Evolutionary conservation across 2,888 invertebrate species (phyloP).

Genomic region (Plebejus melissa): DNA sequence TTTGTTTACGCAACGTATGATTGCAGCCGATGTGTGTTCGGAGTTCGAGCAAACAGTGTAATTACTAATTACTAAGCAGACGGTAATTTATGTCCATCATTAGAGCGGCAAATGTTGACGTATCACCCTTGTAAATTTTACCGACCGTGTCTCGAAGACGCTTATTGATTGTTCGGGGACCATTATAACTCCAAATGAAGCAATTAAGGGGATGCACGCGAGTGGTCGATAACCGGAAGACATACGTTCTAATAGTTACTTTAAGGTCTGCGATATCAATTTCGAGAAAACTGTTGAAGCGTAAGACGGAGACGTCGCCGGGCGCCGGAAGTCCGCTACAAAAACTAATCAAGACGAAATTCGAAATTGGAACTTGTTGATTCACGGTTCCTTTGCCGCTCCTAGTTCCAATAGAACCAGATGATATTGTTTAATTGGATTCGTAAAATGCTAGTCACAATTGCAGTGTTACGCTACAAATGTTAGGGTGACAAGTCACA

Average conservation of each 20-base stretch:
- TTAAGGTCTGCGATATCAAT: constrained; percentile 75
- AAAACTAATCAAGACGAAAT: constrained; percentile 68
- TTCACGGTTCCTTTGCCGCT: constrained; percentile 56
- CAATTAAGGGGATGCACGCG: constrained; percentile 71
- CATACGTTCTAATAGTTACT: constrained; percentile 71
- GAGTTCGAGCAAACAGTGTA: constrained; percentile 48
- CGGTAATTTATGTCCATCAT: constrained; percentile 44
- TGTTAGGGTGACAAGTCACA: constrained; percentile 26
- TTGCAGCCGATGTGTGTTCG: constrained; percentile 48
- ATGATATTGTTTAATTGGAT: constrained; percentile 25
- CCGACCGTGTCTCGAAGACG: constrained; percentile 31
- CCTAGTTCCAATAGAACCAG: constrained; percentile 39
- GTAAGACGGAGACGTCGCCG: constrained; percentile 59
- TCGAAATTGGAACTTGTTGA: constrained; percentile 61
- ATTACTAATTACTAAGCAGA: constrained; percentile 44
- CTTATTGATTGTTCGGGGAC: constrained; percentile 47
- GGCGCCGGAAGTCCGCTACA: constrained; percentile 72
- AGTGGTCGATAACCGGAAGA: constrained; percentile 64
- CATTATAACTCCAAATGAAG: constrained; percentile 72
- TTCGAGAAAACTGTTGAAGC: constrained; percentile 66
- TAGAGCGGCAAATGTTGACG: constrained; percentile 46
- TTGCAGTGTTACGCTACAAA: not conserved
- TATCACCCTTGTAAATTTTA: constrained; percentile 33
- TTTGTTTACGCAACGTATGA: constrained; percentile 53
- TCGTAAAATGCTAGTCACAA: constrained; percentile 16